Percentiles rank a stretch among this genome's conserved stretches.
These are phyloP conservation scores for Thomomys bottae DNA, from an alignment of 2,113 vertebrate species.

Conservation along the genomic window DNA sequence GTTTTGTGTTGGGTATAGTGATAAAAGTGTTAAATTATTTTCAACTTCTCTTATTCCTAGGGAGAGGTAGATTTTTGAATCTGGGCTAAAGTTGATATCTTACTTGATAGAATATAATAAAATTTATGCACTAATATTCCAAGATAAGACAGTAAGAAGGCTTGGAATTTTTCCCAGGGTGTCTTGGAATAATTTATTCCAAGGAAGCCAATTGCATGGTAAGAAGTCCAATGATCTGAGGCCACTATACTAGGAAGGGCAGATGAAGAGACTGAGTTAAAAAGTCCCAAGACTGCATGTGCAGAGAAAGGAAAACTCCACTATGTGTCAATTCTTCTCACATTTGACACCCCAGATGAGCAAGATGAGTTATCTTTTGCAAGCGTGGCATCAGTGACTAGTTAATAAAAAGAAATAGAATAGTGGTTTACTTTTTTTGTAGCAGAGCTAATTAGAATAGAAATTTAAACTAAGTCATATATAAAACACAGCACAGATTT, in stretches of 20 bases:
- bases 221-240: neutral
- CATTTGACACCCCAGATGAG: neutral
- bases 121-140: neutral
- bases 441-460: neutral
- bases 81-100: neutral
- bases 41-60: neutral
- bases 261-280: neutral
- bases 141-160: neutral
- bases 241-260: neutral
- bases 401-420: neutral
- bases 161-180: neutral
- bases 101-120: neutral
- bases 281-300: neutral
- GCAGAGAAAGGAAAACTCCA: neutral
- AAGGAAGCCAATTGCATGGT: neutral
- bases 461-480: constrained; percentile 7
- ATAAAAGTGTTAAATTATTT: neutral
- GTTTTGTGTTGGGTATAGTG: neutral
- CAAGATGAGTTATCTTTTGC: neutral
- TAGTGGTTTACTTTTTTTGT: neutral
- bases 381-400: neutral
- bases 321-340: neutral
- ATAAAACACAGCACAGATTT: neutral
- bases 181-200: neutral
- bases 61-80: neutral